These are phyloP conservation scores for Conchocele bisecta DNA, from an alignment of 2,888 invertebrate genomes.

Conservation along the genomic window DNA sequence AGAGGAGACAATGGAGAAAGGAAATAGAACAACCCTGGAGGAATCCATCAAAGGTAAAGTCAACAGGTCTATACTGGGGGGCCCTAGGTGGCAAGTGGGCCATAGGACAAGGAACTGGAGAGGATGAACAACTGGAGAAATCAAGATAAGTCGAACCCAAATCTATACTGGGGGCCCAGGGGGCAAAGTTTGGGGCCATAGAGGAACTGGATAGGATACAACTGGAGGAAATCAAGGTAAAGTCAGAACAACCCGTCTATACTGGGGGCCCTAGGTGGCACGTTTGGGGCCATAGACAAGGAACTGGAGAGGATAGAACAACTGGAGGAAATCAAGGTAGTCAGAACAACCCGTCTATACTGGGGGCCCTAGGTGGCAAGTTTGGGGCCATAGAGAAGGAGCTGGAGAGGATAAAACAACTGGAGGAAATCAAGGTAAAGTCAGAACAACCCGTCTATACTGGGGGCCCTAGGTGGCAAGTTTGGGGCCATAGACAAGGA, in stretches of 20 bases:
- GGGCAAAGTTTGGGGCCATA: too few species aligned
- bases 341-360: conserved; percentile 81
- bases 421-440: conserved; percentile 80
- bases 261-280: conserved; percentile 76
- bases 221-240: too few species aligned
- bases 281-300: conserved; percentile 70
- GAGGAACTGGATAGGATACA: too few species aligned
- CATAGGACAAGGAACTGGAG: too few species aligned
- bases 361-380: conserved; percentile 77
- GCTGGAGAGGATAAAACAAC: conserved; percentile 69
- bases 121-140: too few species aligned
- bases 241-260: conserved; percentile 81
- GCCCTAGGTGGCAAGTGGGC: conserved; percentile 78
- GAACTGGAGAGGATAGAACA: conserved; percentile 76
- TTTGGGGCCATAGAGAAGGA: conserved; percentile 75
- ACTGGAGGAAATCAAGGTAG: conserved; percentile 80
- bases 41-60: conserved; percentile 80
- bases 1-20: conserved; percentile 74
- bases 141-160: too few species aligned
- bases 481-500: conserved; percentile 75
- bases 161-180: too few species aligned
- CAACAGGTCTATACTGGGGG: conserved; percentile 79
- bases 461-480: conserved; percentile 77
- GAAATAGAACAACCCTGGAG: conserved; percentile 71
- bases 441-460: conserved; percentile 81